Percentiles rank a stretch among this genome's conserved stretches.
These are phyloP conservation scores for Epistrophe grossulariae DNA, from an alignment of 2,888 invertebrate species.

Conservation along the genomic window DNA sequence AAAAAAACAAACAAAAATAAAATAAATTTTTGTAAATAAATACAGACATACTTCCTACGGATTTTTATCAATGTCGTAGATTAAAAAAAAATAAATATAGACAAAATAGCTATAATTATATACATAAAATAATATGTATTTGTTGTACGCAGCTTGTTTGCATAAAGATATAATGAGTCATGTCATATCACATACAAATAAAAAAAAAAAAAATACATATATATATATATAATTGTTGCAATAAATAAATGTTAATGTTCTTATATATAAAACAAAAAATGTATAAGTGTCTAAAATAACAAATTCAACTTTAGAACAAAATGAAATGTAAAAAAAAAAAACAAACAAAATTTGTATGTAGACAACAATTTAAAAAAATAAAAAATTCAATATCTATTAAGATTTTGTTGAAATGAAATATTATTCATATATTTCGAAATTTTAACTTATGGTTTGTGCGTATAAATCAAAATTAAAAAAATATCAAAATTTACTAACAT, in stretches of 20 bases:
- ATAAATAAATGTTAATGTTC: slow-evolving; percentile 55
- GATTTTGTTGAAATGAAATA: neutral
- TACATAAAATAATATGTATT: neutral
- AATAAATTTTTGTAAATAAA: slow-evolving; percentile 8
- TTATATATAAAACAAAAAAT: slow-evolving; percentile 28
- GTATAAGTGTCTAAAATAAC: slow-evolving; percentile 33
- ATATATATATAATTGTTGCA: slow-evolving; percentile 70
- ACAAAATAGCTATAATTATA: slow-evolving; percentile 23
- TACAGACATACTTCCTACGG: slow-evolving; percentile 40
- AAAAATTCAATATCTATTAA: neutral
- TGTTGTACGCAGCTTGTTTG: slow-evolving; percentile 34
- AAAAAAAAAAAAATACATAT: too few species aligned
- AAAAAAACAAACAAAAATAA: neutral
- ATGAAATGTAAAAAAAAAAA: slow-evolving; percentile 6
- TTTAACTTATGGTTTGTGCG: neutral
- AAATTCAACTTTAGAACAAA: slow-evolving; percentile 14
- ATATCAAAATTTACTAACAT: neutral
- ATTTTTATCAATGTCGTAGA: slow-evolving; percentile 51
- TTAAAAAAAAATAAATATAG: neutral
- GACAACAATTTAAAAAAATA: neutral
- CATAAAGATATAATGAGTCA: slow-evolving; percentile 36
- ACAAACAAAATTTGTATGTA: neutral
- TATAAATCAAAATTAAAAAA: slow-evolving; percentile 1
- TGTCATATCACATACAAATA: slow-evolving; percentile 38
- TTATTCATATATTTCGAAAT: neutral